A percentile compares a stretch with the other conserved stretches of the same genome.
These are phyloP conservation scores for Myathropa florea DNA, from an alignment of 2,888 invertebrate genomes.

Conservation along the genomic window DNA sequence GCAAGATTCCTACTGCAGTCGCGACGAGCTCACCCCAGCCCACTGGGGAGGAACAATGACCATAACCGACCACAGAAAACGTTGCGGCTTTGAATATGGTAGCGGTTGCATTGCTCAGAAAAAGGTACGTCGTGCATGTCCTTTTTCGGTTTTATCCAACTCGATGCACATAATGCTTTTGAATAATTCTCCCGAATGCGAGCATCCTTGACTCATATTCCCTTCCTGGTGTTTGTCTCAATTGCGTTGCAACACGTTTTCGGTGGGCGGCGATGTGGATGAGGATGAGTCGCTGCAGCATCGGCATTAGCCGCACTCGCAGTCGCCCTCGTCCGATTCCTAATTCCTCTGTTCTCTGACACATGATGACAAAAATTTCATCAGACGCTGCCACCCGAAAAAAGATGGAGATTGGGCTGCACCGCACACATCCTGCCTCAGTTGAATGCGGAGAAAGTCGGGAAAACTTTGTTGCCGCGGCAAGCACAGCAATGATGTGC, in stretches of 20 bases:
- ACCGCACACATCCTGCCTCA: slow-evolving; percentile 29
- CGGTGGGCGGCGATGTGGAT: background rate
- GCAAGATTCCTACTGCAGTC: slow-evolving; percentile 1
- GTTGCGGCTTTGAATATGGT: slow-evolving; percentile 54
- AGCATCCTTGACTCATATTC: slow-evolving; percentile 7
- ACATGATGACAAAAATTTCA: slow-evolving; percentile 62
- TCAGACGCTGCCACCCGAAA: slow-evolving; percentile 29
- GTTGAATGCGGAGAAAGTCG: slow-evolving; percentile 50
- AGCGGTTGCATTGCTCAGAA: slow-evolving; percentile 43
- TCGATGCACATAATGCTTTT: slow-evolving; percentile 52
- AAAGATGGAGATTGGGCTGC: slow-evolving; percentile 3
- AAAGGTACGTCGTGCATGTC: slow-evolving; percentile 21
- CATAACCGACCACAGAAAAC: slow-evolving; percentile 61
- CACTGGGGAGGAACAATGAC: slow-evolving; percentile 12
- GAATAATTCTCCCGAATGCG: slow-evolving; percentile 34
- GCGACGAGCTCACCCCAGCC: slow-evolving; percentile 19
- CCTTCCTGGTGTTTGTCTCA: slow-evolving; percentile 1
- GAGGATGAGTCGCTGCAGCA: background rate
- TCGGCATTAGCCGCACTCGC: slow-evolving; percentile 7
- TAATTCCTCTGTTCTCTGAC: slow-evolving; percentile 29
- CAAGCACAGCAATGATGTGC: slow-evolving; percentile 49
- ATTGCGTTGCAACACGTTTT: slow-evolving; percentile 3
- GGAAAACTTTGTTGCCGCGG: slow-evolving; percentile 54
- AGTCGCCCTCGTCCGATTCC: slow-evolving; percentile 10
- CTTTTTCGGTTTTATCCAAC: slow-evolving; percentile 11